A percentile compares a stretch with the other conserved stretches of the same genome.
These are phyloP conservation scores for Anseranas semipalmata DNA, from an alignment of 2,113 vertebrate species.

Conservation along the genomic window DNA sequence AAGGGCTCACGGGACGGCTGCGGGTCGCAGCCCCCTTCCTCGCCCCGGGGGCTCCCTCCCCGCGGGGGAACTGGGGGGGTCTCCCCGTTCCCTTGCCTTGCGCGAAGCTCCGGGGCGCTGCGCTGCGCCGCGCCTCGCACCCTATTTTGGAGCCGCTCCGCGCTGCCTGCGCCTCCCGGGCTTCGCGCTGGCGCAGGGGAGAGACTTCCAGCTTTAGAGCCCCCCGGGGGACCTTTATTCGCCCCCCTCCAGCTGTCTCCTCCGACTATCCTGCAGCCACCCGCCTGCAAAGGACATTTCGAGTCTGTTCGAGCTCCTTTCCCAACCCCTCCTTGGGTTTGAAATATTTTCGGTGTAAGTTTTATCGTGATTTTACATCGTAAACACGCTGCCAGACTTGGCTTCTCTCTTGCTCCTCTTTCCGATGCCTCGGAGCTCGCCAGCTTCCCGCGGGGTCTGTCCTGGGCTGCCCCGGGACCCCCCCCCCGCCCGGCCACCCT, in stretches of 20 bases:
- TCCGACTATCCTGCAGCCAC: not conserved
- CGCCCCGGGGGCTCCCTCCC: not conserved
- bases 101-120: too few relatives aligned
- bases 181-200: not conserved
- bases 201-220: not conserved
- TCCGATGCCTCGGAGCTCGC: not conserved
- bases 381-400: not conserved
- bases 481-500: accelerated
- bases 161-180: not conserved
- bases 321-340: not conserved
- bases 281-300: conserved; percentile 8
- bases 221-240: not conserved
- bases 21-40: not conserved
- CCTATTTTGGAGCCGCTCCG: not conserved
- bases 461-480: not conserved
- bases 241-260: not conserved
- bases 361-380: conserved; percentile 34
- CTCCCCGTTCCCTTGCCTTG: not conserved
- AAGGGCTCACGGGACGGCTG: not conserved
- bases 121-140: not conserved
- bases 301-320: not conserved
- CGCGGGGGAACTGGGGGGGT: accelerated
- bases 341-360: not conserved
- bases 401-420: not conserved
- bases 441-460: not conserved